Evolutionary conservation across 2,113 vertebrate genomes (phyloP).

Genomic region (Peucedramus taeniatus): DNA sequence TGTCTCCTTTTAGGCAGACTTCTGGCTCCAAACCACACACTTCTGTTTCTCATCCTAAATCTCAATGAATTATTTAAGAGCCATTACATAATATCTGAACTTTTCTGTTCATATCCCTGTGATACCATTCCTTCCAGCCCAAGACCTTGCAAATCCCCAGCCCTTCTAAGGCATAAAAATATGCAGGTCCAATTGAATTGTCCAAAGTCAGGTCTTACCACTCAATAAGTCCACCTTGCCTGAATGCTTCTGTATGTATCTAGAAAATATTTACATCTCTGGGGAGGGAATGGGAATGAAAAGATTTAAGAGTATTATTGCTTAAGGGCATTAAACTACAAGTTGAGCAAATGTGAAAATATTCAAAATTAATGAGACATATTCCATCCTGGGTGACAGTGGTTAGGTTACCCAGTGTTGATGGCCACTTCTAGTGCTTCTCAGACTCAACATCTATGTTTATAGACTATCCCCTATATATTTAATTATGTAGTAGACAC

Average conservation of each 20-base stretch:
- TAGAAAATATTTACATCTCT: neutral
- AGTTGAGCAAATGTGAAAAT: neutral
- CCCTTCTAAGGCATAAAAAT: neutral
- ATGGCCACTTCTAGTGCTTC: neutral
- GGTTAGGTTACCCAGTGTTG: neutral
- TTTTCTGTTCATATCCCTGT: neutral
- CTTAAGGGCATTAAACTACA: neutral
- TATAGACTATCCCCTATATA: neutral
- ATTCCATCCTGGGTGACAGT: neutral
- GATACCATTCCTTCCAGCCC: neutral
- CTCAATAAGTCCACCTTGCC: neutral
- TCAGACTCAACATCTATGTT: neutral
- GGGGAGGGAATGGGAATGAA: neutral
- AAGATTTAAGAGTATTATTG: neutral
- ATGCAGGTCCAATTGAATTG: accelerated
- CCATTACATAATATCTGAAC: neutral
- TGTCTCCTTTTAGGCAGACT: neutral
- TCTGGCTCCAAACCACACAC: neutral
- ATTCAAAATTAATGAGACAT: neutral
- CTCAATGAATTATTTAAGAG: neutral
- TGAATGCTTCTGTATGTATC: neutral
- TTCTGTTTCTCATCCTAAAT: neutral
- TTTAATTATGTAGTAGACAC: neutral
- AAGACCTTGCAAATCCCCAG: neutral
- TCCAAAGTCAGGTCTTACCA: neutral